These are phyloP conservation scores for Argentina silus DNA, from an alignment of 2,797 vertebrate genomes.

Conservation along the genomic window DNA sequence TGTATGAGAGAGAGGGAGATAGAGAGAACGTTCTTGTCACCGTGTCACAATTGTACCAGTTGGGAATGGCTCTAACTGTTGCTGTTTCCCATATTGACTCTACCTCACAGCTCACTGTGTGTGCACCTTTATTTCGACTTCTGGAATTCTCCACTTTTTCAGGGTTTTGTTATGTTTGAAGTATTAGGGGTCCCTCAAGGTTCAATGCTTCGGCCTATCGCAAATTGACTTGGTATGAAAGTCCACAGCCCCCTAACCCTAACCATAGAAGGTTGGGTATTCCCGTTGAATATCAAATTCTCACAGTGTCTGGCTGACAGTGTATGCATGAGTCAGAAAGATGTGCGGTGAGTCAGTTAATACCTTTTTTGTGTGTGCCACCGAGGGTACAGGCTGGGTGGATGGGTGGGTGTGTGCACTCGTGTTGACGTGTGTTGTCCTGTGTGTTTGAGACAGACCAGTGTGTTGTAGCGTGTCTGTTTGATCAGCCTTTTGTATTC, in stretches of 20 bases:
- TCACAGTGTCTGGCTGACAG: background rate
- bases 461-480: constrained; percentile 13
- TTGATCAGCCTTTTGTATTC: constrained; percentile 33
- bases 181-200: background rate
- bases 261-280: too few relatives aligned
- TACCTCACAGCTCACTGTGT: background rate
- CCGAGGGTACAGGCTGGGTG: background rate
- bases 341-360: background rate
- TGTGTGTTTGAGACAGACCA: background rate
- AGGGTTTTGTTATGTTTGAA: background rate
- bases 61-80: constrained; percentile 5
- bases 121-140: background rate
- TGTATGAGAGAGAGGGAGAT: background rate
- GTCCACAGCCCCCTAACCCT: too few relatives aligned
- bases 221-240: background rate
- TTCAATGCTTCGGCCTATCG: background rate
- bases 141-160: background rate
- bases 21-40: background rate
- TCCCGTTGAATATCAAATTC: too few relatives aligned
- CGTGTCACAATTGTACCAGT: constrained; percentile 4
- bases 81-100: background rate
- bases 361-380: background rate
- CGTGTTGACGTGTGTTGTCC: background rate
- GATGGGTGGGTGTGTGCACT: background rate
- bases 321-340: constrained; percentile 7